Evolutionary conservation across 1,140 invertebrate species (phyloP).

Genomic region (Scaptomyza pallida): DNA sequence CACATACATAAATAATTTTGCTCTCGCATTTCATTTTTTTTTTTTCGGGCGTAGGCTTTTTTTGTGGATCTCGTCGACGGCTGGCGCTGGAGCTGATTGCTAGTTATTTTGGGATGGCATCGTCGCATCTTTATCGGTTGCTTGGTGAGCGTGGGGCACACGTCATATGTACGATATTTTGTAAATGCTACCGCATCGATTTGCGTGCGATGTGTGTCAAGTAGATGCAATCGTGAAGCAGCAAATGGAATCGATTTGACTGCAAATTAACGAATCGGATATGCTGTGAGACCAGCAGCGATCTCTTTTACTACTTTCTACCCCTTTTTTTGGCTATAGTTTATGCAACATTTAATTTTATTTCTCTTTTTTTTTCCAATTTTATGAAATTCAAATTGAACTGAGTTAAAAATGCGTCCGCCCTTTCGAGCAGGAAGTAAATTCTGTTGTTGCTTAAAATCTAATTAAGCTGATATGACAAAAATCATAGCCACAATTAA

Average conservation of each 20-base stretch:
- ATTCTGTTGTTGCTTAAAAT: conserved; percentile 29
- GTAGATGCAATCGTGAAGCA: conserved; percentile 70
- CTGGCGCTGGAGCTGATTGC: conserved; percentile 23
- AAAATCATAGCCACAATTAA: conserved; percentile 77
- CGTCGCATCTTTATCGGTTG: conserved; percentile 35
- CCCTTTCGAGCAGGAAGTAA: conserved; percentile 65
- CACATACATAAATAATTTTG: conserved; percentile 75
- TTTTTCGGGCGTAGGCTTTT: conserved; percentile 50
- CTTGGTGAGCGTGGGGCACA: conserved; percentile 6
- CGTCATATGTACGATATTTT: conserved; percentile 44
- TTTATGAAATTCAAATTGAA: conserved; percentile 70
- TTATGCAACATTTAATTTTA: conserved; percentile 72
- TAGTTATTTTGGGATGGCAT: conserved; percentile 66
- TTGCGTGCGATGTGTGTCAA: conserved; percentile 81
- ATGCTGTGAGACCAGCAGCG: conserved; percentile 30
- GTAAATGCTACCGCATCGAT: conserved; percentile 80
- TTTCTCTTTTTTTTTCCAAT: conserved; percentile 21
- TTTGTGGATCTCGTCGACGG: no score
- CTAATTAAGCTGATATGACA: conserved; percentile 60
- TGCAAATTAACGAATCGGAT: conserved; percentile 76
- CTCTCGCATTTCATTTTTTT: neutral
- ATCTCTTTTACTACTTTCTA: conserved; percentile 69
- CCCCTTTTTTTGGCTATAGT: conserved; percentile 39
- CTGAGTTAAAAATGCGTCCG: conserved; percentile 25
- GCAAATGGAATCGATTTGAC: conserved; percentile 66